These are phyloP conservation scores for Agelaius phoeniceus DNA, from an alignment of 2,113 vertebrate species.

Conservation along the genomic window DNA sequence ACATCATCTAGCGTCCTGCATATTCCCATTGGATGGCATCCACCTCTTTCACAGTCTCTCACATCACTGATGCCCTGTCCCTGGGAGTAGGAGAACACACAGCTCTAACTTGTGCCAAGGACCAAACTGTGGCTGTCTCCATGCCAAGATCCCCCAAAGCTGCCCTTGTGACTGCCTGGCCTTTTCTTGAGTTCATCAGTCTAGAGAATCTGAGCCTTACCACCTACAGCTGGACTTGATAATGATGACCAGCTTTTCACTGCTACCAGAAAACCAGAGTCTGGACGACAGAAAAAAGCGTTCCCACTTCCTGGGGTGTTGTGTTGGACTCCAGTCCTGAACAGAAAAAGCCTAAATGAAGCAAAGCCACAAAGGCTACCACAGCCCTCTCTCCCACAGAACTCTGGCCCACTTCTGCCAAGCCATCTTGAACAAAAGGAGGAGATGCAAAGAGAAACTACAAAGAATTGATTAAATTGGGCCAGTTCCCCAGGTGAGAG, in stretches of 20 bases:
- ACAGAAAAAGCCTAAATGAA: not conserved
- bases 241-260: not conserved
- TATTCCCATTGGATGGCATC: not conserved
- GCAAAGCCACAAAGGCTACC: not conserved
- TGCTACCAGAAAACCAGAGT: not conserved
- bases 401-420: not conserved
- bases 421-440: not conserved
- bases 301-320: not conserved
- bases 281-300: not conserved
- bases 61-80: not conserved
- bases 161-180: not conserved
- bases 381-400: not conserved
- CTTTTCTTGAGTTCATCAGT: not conserved
- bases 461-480: not conserved
- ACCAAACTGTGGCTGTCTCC: fast-evolving
- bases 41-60: not conserved
- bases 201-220: not conserved
- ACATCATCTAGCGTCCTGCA: not conserved
- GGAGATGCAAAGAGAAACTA: not conserved
- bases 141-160: not conserved
- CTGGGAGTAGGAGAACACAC: not conserved
- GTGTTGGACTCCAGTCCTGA: not conserved
- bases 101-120: not conserved
- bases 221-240: not conserved
- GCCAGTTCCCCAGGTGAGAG: not conserved